Conservation (phyloP, 2,888 invertebrate species). For the Neelides folsomi region DNA sequence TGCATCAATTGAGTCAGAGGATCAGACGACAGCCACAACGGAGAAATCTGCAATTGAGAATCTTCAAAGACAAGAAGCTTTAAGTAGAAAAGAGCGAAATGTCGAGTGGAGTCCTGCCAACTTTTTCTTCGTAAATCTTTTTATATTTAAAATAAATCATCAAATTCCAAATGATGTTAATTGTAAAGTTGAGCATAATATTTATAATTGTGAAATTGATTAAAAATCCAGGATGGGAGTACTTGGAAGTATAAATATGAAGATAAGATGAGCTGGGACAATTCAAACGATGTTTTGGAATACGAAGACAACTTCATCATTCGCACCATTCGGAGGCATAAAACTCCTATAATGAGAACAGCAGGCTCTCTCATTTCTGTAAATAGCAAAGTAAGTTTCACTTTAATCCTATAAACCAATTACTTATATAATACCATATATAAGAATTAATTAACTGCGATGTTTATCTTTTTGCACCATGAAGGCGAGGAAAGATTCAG, state of each 20-base stretch:
- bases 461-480: too few relatives aligned
- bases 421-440: too few relatives aligned
- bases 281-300: conserved; percentile 69
- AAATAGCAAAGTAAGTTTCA: conserved; percentile 37
- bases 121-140: conserved; percentile 47
- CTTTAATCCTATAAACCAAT: too few relatives aligned
- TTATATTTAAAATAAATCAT: too few relatives aligned
- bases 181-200: too few relatives aligned
- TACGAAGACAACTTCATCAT: conserved; percentile 72
- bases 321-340: conserved; percentile 60
- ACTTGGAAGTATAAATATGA: conserved; percentile 62
- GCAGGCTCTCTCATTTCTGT: conserved; percentile 53
- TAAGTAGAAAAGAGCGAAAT: conserved; percentile 51
- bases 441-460: conserved; percentile 4
- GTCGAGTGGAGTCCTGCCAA: conserved; percentile 58
- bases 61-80: conserved; percentile 61
- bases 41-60: conserved; percentile 84
- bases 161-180: too few relatives aligned
- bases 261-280: conserved; percentile 77
- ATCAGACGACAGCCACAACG: conserved; percentile 77
- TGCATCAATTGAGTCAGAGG: conserved; percentile 64
- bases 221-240: conserved; percentile 22
- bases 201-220: too few relatives aligned
- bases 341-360: conserved; percentile 58
- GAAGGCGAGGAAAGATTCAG: too few relatives aligned